Base-by-base conservation (phyloP, 2,888 invertebrate species). In the Shargacucullia verbasci region DNA sequence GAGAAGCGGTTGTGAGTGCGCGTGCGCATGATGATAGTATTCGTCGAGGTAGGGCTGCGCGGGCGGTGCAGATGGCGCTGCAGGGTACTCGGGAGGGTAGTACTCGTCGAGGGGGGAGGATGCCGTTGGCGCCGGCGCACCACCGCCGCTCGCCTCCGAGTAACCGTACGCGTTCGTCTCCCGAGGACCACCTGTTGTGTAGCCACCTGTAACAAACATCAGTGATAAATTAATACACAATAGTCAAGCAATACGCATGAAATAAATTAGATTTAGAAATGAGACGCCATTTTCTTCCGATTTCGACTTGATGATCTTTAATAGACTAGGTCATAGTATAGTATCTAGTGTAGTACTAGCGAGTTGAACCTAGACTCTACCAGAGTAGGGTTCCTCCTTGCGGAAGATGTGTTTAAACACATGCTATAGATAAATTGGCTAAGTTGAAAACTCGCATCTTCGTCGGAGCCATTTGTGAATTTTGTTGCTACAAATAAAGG, bases 1-100 rank as follows among this genome's bases (percentile, higher is more conserved):
- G 71, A 94, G 89, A 62, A 94, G 82, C 33, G 94, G 93, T 78
- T 96, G 95, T 79, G 96, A 94, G 89, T 97, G 97, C 66, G 95
- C 91, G 74, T 96, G 95, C 76, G 96, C 95, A 87, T 97, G 97
- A 89, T 97, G 97, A 89, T 97, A 93, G 82, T 96, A 90, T 92
- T 96, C 87, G 96, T 97, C 88, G 95, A 94, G 90, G 96, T 96
- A 95, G 87, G 96, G 96, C 70, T 94, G 93, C 63, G 92, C 83
- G 46, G 95, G 94, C 64, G 94, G 86, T 70, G 95, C 94, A 64
- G 91, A 84, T 20, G 93, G 89, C 40, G 90, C 88, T 34, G 94
- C 84, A 77, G 94, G 88, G 87, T 94, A 89, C 86, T 92, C 91
- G 53, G 91, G 86, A 77, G 89, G 90, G 86, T 93, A 92, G 87